Conservation (phyloP, 2,888 invertebrate genomes). For the Rhagonycha fulva region DNA sequence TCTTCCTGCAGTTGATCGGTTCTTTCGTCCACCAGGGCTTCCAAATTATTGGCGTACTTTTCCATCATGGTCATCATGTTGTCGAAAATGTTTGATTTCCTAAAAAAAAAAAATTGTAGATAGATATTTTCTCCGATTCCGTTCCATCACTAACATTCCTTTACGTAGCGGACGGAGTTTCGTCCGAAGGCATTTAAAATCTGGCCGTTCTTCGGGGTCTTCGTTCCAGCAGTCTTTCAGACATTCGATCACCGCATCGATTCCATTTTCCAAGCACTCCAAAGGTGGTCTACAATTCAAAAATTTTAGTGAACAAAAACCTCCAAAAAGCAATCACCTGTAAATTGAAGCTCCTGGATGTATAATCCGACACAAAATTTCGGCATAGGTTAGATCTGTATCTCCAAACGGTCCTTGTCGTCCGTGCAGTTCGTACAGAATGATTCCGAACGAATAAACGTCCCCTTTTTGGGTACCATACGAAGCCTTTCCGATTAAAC, state of each 20-base stretch:
- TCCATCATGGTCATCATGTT: constrained; percentile 99
- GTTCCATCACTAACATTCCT: constrained; percentile 78
- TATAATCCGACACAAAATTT: constrained; percentile 67
- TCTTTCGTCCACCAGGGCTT: constrained; percentile 90
- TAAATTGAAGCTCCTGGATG: constrained; percentile 58
- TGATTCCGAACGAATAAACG: constrained; percentile 84
- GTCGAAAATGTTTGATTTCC: constrained; percentile 95
- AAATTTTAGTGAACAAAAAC: neutral
- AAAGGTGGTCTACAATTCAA: constrained; percentile 70
- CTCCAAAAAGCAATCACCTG: constrained; percentile 57
- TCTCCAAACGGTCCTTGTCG: constrained; percentile 85
- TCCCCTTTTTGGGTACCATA: constrained; percentile 77
- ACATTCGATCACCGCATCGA: constrained; percentile 85
- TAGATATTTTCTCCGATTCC: neutral
- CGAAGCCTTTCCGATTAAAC: constrained; percentile 40
- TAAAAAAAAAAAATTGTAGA: constrained; percentile 45
- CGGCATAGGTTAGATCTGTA: constrained; percentile 66
- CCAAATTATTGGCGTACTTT: constrained; percentile 93
- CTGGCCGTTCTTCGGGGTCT: constrained; percentile 77
- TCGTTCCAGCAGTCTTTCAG: constrained; percentile 89
- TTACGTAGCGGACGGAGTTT: constrained; percentile 80
- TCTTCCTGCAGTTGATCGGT: constrained; percentile 93
- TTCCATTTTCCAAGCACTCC: constrained; percentile 77
- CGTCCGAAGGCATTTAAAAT: constrained; percentile 81
- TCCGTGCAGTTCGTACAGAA: constrained; percentile 87